These are phyloP conservation scores for Nineta flava DNA, from an alignment of 2,888 invertebrate genomes.

Conservation along the genomic window DNA sequence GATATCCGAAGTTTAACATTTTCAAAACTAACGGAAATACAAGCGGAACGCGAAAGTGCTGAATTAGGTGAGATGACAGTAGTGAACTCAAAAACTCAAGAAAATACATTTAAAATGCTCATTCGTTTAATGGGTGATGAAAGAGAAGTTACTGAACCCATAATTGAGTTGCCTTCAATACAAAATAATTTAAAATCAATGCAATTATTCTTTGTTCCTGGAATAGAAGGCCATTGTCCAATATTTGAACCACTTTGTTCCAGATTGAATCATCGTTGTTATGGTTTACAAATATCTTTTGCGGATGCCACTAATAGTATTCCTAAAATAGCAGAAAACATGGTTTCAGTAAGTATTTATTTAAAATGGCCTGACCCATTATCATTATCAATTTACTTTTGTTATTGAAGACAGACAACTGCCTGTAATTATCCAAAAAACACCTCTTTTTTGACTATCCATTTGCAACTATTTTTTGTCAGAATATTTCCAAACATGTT, in stretches of 20 bases:
- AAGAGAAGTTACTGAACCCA: conserved; percentile 31
- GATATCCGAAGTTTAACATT: conserved; percentile 73
- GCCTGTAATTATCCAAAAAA: too few species aligned
- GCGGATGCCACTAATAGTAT: conserved; percentile 30
- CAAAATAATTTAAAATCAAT: conserved; percentile 14
- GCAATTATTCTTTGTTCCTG: conserved; percentile 44
- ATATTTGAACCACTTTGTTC: conserved; percentile 34
- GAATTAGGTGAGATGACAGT: too few species aligned
- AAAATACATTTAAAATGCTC: background rate
- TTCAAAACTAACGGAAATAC: conserved; percentile 29
- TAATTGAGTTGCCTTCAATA: conserved; percentile 31
- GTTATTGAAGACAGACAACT: too few species aligned
- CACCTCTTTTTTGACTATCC: too few species aligned
- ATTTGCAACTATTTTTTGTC: too few species aligned
- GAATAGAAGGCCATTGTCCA: conserved; percentile 46
- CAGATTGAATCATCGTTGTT: conserved; percentile 33
- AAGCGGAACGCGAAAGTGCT: too few species aligned
- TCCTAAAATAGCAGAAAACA: conserved; percentile 31
- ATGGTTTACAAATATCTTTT: conserved; percentile 36
- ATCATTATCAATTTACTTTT: background rate
- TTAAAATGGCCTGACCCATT: background rate
- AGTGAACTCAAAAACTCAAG: too few species aligned
- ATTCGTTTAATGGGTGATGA: conserved; percentile 20
- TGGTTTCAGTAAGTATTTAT: conserved; percentile 32
- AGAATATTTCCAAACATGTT: too few species aligned